Evolutionary conservation across 1,140 invertebrate species (phyloP).

Genomic region (Calosoma granatense): DNA sequence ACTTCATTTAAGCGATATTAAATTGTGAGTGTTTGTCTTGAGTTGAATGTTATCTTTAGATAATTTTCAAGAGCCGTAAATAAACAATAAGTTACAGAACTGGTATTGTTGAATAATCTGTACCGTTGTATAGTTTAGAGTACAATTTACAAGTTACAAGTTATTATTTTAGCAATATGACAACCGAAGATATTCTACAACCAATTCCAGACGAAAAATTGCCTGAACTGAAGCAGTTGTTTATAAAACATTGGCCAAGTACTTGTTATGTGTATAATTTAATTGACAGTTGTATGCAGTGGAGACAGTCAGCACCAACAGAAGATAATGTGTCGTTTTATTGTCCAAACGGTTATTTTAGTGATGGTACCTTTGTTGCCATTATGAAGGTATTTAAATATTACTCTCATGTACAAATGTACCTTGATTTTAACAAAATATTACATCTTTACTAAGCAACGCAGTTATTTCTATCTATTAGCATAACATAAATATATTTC

Average conservation of each 20-base stretch:
- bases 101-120: no score
- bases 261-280: slow-evolving; percentile 17
- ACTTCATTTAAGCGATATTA: no score
- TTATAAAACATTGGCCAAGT: slow-evolving; percentile 17
- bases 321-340: slow-evolving; percentile 10
- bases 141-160: no score
- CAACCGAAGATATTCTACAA: slow-evolving; percentile 13
- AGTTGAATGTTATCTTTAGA: no score
- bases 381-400: not conserved
- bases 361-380: slow-evolving; percentile 15
- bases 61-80: no score
- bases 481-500: not conserved
- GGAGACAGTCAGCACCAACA: slow-evolving; percentile 12
- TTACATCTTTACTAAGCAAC: not conserved
- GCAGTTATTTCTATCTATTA: not conserved
- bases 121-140: no score
- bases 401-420: not conserved
- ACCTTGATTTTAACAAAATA: not conserved
- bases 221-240: slow-evolving; percentile 14
- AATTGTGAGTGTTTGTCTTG: no score
- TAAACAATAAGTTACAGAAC: no score
- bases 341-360: slow-evolving; percentile 14
- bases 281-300: slow-evolving; percentile 17
- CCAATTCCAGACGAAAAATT: slow-evolving; percentile 12
- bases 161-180: no score